Evolutionary conservation across 1,140 invertebrate species (phyloP), one percentile per base, ranked within the genome.

Genomic region (Tyrophagus putrescentiae): DNA sequence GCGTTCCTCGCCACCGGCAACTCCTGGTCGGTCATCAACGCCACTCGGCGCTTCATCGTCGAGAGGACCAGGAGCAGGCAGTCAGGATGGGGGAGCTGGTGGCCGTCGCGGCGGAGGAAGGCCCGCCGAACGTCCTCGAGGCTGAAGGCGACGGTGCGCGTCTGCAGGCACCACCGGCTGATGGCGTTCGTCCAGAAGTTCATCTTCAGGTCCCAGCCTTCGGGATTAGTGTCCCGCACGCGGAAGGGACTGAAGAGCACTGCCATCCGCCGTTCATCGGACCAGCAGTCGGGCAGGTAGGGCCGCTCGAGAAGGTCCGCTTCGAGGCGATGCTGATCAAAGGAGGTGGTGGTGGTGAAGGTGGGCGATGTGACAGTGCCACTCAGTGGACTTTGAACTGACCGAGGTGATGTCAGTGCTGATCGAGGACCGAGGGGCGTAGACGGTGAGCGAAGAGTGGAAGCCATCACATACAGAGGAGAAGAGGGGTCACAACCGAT

Each of bases 151-250:
- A 78, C 76, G 34, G 72, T 72, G 23, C 73, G 73, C 33, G 74
- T 75, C 60, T 74, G 69, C 13, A 70, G 70, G 59, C 81, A 77
- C 75, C 79, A 82, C 31, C 77, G 75, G 11, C 73, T 67, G 42
- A 85, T 79, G 31, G 80, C 67, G 64, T 79, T 75, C 39, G 76
- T 76, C 84, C 84, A 86, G 71, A 84, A 85, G 65, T 80, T 78
- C 69, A 83, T 78, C 69, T 85, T 85, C 57, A 78, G 77, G 48
- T 80, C 79, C 75, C 79, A 84, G 45, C 80, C 80, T 54, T 82
- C 77, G 0, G 79, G 77, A 72, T 84, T 82, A 3, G 77, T 72
- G 23, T 77, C 71, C 63, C 77, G 77, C 62, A 77, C 72, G 28
- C 81, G 75, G 70, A 85, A 84, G 27, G 80, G 78, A 16, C 80